Percentiles rank a stretch among this genome's conserved stretches.
phyloP scores from a whole-genome alignment of 2,113 vertebrate species.

The Malurus elegans region DNA sequence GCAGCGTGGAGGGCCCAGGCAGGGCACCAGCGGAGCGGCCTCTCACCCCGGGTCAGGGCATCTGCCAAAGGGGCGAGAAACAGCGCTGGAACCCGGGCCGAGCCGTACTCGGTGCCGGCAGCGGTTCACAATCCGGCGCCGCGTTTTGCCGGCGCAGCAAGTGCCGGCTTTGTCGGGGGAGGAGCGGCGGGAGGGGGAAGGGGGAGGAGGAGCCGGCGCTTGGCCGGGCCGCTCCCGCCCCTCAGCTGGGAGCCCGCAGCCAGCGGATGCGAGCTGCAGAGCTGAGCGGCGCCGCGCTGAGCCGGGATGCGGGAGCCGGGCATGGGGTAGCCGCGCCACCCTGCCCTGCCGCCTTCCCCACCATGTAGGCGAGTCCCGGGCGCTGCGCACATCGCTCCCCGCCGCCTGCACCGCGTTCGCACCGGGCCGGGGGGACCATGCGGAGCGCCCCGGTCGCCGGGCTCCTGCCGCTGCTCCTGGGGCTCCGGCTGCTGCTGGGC shows the following conservation, averaged over 20 bases:
- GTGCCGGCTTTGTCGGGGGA: background rate
- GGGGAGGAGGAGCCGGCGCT: background rate
- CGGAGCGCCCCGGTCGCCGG: slow-evolving; percentile 42
- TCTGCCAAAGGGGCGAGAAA: background rate
- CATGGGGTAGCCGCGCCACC: slow-evolving; percentile 40
- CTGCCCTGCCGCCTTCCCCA: background rate
- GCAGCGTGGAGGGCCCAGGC: rapidly evolving
- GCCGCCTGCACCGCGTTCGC: background rate
- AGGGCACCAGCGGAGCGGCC: background rate
- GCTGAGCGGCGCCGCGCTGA: background rate
- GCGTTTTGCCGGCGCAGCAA: background rate
- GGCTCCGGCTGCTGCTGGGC: slow-evolving; percentile 76
- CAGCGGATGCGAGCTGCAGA: slow-evolving; percentile 1
- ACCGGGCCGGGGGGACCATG: slow-evolving; percentile 52
- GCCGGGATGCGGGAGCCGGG: background rate
- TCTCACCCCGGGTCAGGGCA: background rate
- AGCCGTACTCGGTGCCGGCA: background rate
- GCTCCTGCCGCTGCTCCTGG: slow-evolving; percentile 66
- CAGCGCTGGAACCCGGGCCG: background rate
- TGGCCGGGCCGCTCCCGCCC: slow-evolving; percentile 33
- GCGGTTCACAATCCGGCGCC: background rate
- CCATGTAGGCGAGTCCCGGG: background rate
- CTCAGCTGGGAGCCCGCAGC: slow-evolving; percentile 42
- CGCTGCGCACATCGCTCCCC: background rate
- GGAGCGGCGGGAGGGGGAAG: background rate